Percentiles rank a stretch among this genome's conserved stretches.
Conservation (phyloP, 1,140 invertebrate species). For the Bombus pascuorum region DNA sequence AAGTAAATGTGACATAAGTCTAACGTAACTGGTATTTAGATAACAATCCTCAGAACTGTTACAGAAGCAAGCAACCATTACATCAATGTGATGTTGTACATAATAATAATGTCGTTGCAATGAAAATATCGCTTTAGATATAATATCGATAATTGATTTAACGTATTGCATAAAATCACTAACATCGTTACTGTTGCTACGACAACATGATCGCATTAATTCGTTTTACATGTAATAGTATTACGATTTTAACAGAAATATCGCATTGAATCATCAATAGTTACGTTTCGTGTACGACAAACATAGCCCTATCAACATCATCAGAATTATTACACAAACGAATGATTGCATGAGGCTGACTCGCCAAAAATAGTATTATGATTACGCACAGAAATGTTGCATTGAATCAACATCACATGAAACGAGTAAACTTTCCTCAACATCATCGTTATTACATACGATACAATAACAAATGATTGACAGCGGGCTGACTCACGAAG, state of each 20-base stretch:
- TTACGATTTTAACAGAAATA: neutral
- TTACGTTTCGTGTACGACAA: neutral
- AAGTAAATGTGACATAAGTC: no score
- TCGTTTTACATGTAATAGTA: neutral
- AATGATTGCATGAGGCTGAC: neutral
- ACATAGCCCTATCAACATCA: neutral
- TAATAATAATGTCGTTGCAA: neutral
- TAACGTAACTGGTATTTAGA: neutral
- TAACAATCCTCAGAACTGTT: neutral
- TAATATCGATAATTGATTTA: no score
- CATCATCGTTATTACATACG: neutral
- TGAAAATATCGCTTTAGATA: neutral
- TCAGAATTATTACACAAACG: neutral
- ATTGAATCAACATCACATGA: neutral
- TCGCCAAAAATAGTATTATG: neutral
- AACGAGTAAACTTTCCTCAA: neutral
- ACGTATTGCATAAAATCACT: neutral
- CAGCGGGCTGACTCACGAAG: neutral
- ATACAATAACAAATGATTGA: neutral
- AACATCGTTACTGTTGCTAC: neutral
- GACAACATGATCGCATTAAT: neutral
- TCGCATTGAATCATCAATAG: neutral
- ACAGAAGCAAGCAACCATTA: neutral
- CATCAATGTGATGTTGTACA: neutral
- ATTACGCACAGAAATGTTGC: neutral